These are phyloP conservation scores for Ennomos quercinarius DNA, from an alignment of 2,888 invertebrate genomes.

Conservation along the genomic window DNA sequence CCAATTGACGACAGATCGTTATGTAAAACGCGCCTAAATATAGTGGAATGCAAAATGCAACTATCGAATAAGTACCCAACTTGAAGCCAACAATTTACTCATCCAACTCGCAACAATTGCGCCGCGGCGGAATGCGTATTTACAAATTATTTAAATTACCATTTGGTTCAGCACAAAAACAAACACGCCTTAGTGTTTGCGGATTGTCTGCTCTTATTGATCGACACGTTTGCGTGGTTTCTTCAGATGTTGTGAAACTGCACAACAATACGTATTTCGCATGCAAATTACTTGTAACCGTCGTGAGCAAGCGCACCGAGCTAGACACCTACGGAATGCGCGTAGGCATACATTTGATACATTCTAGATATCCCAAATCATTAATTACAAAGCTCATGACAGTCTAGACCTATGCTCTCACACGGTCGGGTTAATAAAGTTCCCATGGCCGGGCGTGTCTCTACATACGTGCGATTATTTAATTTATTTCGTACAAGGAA, in stretches of 20 bases:
- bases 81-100: conserved; percentile 22
- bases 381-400: conserved; percentile 43
- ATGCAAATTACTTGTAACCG: conserved; percentile 59
- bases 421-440: conserved; percentile 32
- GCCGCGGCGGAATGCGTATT: conserved; percentile 28
- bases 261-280: conserved; percentile 62
- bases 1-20: too few relatives aligned
- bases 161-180: conserved; percentile 41
- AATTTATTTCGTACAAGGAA: conserved; percentile 46
- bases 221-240: conserved; percentile 46
- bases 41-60: conserved; percentile 10
- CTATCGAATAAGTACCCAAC: conserved; percentile 24
- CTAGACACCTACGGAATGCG: conserved; percentile 50
- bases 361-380: conserved; percentile 45
- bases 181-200: conserved; percentile 38
- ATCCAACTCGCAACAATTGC: conserved; percentile 8
- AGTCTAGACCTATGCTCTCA: conserved; percentile 29
- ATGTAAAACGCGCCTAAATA: too few relatives aligned
- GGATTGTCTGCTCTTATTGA: conserved; percentile 43
- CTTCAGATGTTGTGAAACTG: conserved; percentile 56
- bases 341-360: conserved; percentile 26
- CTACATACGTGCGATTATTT: conserved; percentile 37
- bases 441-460: conserved; percentile 33
- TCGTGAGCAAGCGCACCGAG: conserved; percentile 50
- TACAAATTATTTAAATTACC: conserved; percentile 36